A percentile compares a stretch with the other conserved stretches of the same genome.
Conservation (phyloP, 1,140 invertebrate species). For the Tenebrio molitor region DNA sequence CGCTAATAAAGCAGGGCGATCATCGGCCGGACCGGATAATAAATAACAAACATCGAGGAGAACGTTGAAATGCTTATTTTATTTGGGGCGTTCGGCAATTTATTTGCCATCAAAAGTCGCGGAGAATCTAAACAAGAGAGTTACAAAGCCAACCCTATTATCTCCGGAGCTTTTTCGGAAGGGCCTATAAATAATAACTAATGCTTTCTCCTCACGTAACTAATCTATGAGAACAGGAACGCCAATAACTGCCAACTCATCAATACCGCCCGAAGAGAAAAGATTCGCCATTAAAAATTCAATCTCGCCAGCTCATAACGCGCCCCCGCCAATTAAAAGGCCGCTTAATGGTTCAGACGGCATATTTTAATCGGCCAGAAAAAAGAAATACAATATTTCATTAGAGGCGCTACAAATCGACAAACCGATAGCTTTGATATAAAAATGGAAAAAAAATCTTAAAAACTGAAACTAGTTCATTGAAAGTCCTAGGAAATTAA, state of each 20-base stretch:
- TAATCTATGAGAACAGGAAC: constrained; percentile 64
- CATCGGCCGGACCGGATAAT: not conserved
- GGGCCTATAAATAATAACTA: constrained; percentile 63
- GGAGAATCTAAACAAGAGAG: constrained; percentile 50
- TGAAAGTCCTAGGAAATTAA: too few relatives aligned
- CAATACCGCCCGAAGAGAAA: constrained; percentile 54
- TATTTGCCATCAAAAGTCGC: constrained; percentile 55
- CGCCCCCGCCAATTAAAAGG: not conserved
- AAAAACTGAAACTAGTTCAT: too few relatives aligned
- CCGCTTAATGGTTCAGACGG: too few relatives aligned
- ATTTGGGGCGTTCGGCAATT: constrained; percentile 47
- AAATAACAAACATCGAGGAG: constrained; percentile 25
- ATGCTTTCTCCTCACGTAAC: constrained; percentile 65
- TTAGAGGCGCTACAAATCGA: too few relatives aligned
- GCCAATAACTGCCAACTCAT: constrained; percentile 64
- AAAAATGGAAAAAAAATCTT: too few relatives aligned
- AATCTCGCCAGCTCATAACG: constrained; percentile 1
- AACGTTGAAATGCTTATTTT: constrained; percentile 20
- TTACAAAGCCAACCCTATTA: constrained; percentile 57
- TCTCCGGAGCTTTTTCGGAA: constrained; percentile 58
- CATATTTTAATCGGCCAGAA: too few relatives aligned
- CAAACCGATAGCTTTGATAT: too few relatives aligned
- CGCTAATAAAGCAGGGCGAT: not conserved
- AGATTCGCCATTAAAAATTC: constrained; percentile 56
- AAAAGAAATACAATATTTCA: too few relatives aligned